Evolutionary conservation across 2,797 vertebrate species (phyloP).

Genomic region (Aselliscus stoliczkanus): DNA sequence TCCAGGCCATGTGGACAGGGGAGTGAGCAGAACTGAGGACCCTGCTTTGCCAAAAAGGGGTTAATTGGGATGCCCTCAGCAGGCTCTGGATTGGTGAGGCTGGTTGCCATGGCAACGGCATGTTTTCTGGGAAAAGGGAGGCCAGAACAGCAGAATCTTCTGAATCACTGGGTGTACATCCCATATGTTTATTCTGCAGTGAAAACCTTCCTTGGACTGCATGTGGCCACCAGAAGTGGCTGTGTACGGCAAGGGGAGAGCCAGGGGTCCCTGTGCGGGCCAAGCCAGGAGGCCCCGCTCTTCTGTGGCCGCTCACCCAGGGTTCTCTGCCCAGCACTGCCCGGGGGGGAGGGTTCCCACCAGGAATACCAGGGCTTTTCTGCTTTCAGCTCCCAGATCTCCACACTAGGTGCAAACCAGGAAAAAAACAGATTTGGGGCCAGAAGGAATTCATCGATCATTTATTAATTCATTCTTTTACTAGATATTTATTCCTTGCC

Average conservation of each 20-base stretch:
- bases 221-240: conserved; percentile 42
- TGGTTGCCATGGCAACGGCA: conserved; percentile 85
- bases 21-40: background rate
- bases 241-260: conserved; percentile 15
- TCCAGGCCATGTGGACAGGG: background rate
- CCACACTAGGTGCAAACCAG: background rate
- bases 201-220: conserved; percentile 79
- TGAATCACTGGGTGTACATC: conserved; percentile 82
- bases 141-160: conserved; percentile 81
- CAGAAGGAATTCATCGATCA: background rate
- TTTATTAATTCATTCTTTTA: background rate
- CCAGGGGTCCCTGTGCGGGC: conserved; percentile 49
- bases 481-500: background rate
- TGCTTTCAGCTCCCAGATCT: background rate
- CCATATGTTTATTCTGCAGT: conserved; percentile 82
- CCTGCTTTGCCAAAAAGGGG: conserved; percentile 72
- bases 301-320: background rate
- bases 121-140: conserved; percentile 64
- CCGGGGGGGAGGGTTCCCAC: background rate
- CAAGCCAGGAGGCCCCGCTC: background rate
- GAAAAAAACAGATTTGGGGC: background rate
- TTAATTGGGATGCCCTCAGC: conserved; percentile 83
- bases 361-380: background rate
- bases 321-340: background rate
- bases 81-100: conserved; percentile 81